Base-by-base conservation (phyloP, 2,888 invertebrate genomes). In the Diarsia rubi region DNA sequence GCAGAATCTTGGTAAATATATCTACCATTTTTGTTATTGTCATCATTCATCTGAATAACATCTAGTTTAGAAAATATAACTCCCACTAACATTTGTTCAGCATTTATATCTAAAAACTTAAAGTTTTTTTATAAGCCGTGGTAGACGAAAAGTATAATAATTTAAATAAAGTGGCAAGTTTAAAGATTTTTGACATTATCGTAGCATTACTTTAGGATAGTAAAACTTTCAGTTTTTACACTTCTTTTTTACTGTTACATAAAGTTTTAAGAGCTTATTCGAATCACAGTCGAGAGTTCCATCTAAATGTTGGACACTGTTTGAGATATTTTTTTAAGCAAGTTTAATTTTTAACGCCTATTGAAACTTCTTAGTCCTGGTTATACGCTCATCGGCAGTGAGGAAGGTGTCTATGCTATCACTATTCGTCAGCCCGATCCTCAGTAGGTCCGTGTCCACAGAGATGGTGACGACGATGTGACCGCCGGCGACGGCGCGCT, bases 381-480 rank as follows among this genome's bases (percentile, higher is more conserved):
- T 49, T 24, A 24, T 54, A 16, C 14, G 21, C 24, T 54, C 14
- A 14, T 24, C n/a, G 16, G 24, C 6, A 2, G 24, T 54, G 54
- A 54, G 54, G 14, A 4, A 24, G 24, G 24, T 6, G 12, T 54
- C 24, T 24, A n/a, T 24, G 2, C 2, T 24, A 8, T 54, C 24
- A 24, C 14, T 24, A 14, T 24, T 24, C 2, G 6, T 54, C 19
- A 42, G n/a, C 8, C 42, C 14, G 21, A 24, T 5, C 21, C 31
- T 70, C 14, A 64, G 6, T 6, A 24, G 0, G 31, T 60, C n/a
- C 24, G 21, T 63, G 0, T 67, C 19, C 44, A 0, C 76, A 96
- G 96, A 96, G 89, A 95, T 95, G 95, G 92, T 93, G 86, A 96
- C 96, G 65, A 96, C 96, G 63, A 95, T 95, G 88, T 96, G 96